Evolutionary conservation across 2,113 vertebrate species (phyloP).

Genomic region (Prietella phreatophila): DNA sequence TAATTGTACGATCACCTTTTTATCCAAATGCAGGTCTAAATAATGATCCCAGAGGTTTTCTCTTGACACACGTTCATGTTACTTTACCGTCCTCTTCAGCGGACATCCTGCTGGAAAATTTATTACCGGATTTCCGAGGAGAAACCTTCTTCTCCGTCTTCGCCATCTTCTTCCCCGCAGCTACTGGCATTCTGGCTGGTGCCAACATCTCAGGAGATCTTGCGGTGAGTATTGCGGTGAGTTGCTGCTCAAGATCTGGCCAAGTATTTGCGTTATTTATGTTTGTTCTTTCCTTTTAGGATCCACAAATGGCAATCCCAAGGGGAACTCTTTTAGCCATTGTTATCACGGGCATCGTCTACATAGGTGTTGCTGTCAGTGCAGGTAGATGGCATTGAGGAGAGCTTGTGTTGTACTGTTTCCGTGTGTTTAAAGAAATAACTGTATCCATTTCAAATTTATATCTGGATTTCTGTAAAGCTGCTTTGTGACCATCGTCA

Average conservation of each 20-base stretch:
- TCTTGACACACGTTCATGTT: neutral
- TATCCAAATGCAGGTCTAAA: neutral
- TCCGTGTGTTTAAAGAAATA: neutral
- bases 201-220: constrained; percentile 99
- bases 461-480: neutral
- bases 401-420: neutral
- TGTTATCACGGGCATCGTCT: constrained; percentile 91
- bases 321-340: constrained; percentile 95
- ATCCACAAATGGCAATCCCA: constrained; percentile 94
- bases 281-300: constrained; percentile 71
- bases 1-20: constrained; percentile 71
- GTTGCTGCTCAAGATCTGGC: neutral
- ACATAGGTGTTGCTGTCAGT: constrained; percentile 88
- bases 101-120: constrained; percentile 90
- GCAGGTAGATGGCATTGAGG: constrained; percentile 74
- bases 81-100: constrained; percentile 62
- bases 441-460: neutral
- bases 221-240: constrained; percentile 76
- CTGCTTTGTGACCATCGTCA: neutral
- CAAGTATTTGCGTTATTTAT: neutral
- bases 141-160: constrained; percentile 94
- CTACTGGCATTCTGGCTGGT: constrained; percentile 96
- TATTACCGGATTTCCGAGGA: constrained; percentile 84
- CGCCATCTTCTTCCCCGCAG: constrained; percentile 97
- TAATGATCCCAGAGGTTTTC: neutral